Evolutionary conservation across 2,113 vertebrate genomes (phyloP), one percentile per base, ranked within the genome.

Genomic region (Trichechus manatus): DNA sequence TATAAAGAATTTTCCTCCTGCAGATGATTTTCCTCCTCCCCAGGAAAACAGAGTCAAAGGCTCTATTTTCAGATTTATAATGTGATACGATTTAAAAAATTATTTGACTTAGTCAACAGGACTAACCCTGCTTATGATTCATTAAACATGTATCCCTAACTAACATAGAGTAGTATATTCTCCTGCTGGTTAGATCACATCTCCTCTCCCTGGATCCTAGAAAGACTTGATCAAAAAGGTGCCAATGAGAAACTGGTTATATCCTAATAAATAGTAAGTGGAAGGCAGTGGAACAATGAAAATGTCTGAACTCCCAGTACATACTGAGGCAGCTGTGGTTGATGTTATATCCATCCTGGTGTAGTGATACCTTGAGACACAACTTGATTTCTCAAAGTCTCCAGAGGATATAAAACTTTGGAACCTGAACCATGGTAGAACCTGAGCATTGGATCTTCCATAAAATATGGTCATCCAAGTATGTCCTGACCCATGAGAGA

Each of bases 341-440:
- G 77, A 63, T 33, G 61, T 56, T 42, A 3, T 70, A 47, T 63
- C 22, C 3, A 1, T 63, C 36, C n/a, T 66, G 75, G 72, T 31
- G 87, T 13, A 20, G 27, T 23, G 22, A 81, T 36, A 92, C 72
- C 22, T 36, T 29, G 33, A 94, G 85, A 63, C 39, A 87, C n/a
- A 81, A 42, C 59, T 13, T 29, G 53, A 85, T 82, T 94, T 79
- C 66, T 89, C 74, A 75, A 33, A 94, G 64, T 44, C 64, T 88
- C 29, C 42, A 33, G 29, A 75, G 75, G 53, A 31, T 79, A 23
- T 56, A 63, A 63, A 72, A 50, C 10, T 72, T 64, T 17, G 78
- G 59, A 94, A 85, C 64, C 33, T 89, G 89, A 96, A 77, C 63
- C 86, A 15, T 4, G 23, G 47, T 3, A 39, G 86, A 93, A 88